Percentiles rank a stretch among this genome's conserved stretches.
These are phyloP conservation scores for Pyrgus malvae DNA, from an alignment of 2,888 invertebrate genomes.

Conservation along the genomic window DNA sequence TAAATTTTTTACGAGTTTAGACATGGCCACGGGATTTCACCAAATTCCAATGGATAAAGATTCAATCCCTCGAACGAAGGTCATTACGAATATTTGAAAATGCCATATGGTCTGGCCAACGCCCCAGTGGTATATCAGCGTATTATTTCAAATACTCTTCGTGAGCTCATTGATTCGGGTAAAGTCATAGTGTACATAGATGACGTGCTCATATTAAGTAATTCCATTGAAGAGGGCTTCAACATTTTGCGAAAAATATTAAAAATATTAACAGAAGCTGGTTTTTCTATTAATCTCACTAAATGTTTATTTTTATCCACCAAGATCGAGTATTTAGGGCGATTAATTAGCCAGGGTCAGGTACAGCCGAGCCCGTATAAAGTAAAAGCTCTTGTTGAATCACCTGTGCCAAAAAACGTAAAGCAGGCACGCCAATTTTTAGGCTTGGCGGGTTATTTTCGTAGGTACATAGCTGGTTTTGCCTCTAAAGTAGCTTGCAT, in stretches of 20 bases:
- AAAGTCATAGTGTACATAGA: background rate
- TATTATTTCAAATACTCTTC: background rate
- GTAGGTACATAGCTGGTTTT: conserved; percentile 1
- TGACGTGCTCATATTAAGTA: background rate
- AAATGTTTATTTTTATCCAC: background rate
- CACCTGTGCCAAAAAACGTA: background rate
- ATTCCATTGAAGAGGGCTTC: background rate
- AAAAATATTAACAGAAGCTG: background rate
- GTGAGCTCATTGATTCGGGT: background rate
- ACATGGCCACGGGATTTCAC: no score
- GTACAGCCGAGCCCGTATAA: conserved; percentile 7
- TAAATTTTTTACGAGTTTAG: no score
- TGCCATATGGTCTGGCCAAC: no score
- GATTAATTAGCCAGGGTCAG: conserved; percentile 6
- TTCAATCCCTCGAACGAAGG: no score
- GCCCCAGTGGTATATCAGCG: background rate
- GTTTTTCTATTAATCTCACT: background rate
- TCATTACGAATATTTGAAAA: no score
- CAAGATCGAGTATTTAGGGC: background rate
- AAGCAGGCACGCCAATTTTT: conserved; percentile 7
- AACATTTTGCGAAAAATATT: background rate
- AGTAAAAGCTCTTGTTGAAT: conserved; percentile 7
- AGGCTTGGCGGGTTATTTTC: conserved; percentile 20
- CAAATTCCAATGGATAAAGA: no score
- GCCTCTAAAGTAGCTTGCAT: background rate